Percentiles rank a stretch among this genome's conserved stretches.
Evolutionary conservation across 2,797 vertebrate genomes (phyloP).

Genomic region (Choloepus didactylus): DNA sequence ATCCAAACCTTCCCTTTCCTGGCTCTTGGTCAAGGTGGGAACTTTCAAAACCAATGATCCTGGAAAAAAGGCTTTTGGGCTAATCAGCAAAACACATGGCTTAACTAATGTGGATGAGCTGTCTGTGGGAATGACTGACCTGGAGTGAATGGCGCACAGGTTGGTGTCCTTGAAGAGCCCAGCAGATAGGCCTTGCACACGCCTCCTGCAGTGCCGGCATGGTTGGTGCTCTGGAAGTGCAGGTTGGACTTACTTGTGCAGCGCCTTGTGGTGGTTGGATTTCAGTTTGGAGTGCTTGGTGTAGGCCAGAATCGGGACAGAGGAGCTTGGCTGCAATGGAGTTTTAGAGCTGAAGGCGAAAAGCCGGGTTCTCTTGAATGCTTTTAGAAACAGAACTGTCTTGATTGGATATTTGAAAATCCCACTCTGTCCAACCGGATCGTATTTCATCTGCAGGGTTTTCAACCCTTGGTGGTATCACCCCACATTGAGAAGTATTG

Average conservation of each 20-base stretch:
- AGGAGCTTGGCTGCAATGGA: not conserved
- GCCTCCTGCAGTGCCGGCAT: accelerated
- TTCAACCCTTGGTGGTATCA: not conserved
- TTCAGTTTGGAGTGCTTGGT: not conserved
- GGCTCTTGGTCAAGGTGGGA: too few species aligned
- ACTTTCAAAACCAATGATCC: too few species aligned
- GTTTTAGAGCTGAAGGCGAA: not conserved
- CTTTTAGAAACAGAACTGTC: not conserved
- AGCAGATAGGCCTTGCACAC: not conserved
- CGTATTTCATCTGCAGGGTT: not conserved
- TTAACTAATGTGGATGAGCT: not conserved
- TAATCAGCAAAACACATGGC: not conserved
- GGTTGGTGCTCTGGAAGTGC: accelerated
- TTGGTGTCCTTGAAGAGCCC: not conserved
- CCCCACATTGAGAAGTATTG: not conserved
- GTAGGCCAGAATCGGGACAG: not conserved
- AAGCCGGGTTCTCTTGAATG: not conserved
- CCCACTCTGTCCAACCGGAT: not conserved
- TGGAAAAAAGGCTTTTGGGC: too few species aligned
- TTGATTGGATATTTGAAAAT: not conserved
- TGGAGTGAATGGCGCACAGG: accelerated
- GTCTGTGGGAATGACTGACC: not conserved
- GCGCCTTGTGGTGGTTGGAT: not conserved
- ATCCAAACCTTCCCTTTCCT: too few species aligned
- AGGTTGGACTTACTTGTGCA: accelerated